Evolutionary conservation across 2,797 vertebrate genomes (phyloP).

Genomic region (Poecile montanus): DNA sequence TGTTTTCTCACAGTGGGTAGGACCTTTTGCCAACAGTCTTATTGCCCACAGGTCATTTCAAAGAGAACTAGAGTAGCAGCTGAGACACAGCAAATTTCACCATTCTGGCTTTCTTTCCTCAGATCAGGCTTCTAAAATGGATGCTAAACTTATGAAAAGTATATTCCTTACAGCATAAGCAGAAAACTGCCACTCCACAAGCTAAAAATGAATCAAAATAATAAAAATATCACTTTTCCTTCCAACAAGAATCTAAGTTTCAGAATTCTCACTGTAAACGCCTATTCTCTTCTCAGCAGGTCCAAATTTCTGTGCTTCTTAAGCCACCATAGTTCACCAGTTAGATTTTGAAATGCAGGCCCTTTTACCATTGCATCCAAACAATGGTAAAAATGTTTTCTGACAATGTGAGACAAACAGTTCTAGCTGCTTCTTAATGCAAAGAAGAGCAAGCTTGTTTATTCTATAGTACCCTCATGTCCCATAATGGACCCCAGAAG

Average conservation of each 20-base stretch:
- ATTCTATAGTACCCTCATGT: not conserved
- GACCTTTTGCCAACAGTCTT: not conserved
- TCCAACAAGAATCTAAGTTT: not conserved
- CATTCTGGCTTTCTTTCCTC: not conserved
- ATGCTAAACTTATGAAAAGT: not conserved
- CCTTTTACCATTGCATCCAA: not conserved
- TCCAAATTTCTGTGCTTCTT: not conserved
- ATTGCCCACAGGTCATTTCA: not conserved
- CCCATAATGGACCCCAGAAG: not conserved
- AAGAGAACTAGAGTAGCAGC: not conserved
- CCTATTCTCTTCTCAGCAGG: not conserved
- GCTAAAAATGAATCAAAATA: not conserved
- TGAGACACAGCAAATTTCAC: not conserved
- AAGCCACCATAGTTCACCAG: not conserved
- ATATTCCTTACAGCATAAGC: not conserved
- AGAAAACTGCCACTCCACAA: not conserved
- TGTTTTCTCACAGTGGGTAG: not conserved
- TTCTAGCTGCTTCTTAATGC: not conserved
- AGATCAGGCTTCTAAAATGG: not conserved
- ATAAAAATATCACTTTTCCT: not conserved
- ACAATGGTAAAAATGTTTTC: not conserved
- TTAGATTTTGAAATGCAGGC: not conserved
- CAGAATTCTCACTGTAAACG: not conserved
- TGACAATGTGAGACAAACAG: not conserved
- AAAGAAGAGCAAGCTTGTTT: not conserved